These are phyloP conservation scores for Pollenia labialis DNA, from an alignment of 2,888 invertebrate species.

Conservation along the genomic window DNA sequence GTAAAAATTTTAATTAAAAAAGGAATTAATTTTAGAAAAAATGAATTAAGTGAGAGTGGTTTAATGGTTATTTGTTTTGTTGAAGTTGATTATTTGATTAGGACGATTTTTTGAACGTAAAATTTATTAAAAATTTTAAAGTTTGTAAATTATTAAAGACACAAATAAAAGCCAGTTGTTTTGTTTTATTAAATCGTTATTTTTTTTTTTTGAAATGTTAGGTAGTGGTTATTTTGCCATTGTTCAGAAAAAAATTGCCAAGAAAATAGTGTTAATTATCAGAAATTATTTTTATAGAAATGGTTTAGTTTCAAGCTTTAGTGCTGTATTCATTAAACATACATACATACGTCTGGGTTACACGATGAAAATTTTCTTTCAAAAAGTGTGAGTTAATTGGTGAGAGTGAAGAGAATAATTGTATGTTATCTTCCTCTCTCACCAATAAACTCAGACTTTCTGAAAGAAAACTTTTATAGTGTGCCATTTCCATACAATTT, in stretches of 20 bases:
- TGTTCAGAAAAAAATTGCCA: neutral
- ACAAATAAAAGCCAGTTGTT: conserved; percentile 1
- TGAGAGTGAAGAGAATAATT: too few species aligned
- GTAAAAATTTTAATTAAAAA: neutral
- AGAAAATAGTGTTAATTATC: conserved; percentile 12
- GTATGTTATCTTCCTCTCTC: too few species aligned
- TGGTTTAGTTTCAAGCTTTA: neutral
- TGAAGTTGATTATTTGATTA: conserved; percentile 21
- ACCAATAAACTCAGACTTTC: too few species aligned
- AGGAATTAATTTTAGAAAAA: conserved; percentile 21
- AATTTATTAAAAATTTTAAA: neutral
- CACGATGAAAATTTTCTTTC: too few species aligned
- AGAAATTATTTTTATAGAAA: neutral
- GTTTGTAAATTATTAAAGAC: neutral
- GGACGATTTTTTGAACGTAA: neutral
- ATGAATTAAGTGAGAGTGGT: conserved; percentile 61
- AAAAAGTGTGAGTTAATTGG: too few species aligned
- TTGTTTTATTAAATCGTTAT: neutral
- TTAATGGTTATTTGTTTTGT: conserved; percentile 26
- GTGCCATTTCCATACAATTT: too few species aligned
- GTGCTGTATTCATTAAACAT: neutral
- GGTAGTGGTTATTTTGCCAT: neutral
- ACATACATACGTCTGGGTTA: too few species aligned
- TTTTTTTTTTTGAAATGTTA: conserved; percentile 18
- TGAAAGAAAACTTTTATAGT: too few species aligned